Base-by-base conservation (phyloP, 2,888 invertebrate species). In the Phymatocera aterrima region DNA sequence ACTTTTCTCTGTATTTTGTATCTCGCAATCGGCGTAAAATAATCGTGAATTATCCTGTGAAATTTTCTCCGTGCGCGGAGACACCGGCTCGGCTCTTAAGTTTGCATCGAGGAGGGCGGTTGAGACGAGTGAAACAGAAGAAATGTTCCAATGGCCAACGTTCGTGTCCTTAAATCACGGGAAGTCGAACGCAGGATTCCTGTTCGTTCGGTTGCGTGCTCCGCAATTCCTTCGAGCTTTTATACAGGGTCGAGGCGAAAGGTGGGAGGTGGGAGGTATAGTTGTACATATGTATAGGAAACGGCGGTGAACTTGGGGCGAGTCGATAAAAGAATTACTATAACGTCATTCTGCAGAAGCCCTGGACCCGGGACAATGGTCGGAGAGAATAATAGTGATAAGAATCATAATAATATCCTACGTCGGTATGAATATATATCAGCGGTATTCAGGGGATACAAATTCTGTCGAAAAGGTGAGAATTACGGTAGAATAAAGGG, bases 281-380 rank as follows among this genome's bases (percentile, higher is more conserved):
- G 34, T 15, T 72, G 70, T 72, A 48, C 40, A 46, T 43, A 43
- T 72, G 43, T 48, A 72, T 34, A 31, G 51, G 48, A 72, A 34
- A 72, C 18, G 34, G 51, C 51, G 72, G 72, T 72, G 72, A 72
- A 72, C 72, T 51, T 48, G 48, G 72, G 34, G 72, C 31, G 48
- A 72, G 72, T 72, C 72, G 72, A 72, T 72, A 72, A 72, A 72
- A 72, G 72, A 72, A 72, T 72, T 72, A 72, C 72, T 72, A 64
- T 64, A 72, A 72, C 72, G 72, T 72, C 72, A 72, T 72, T 51
- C 72, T 43, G 72, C n/a, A n/a, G 72, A 51, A 51, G 72, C 72
- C 51, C 72, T 34, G 48, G 72, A 51, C 72, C 48, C 48, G 34
- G 72, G 72, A 72, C 72, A 72, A 72, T 72, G 51, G 51, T 34